These are phyloP conservation scores for Phyllotis vaccarum DNA, from an alignment of 2,797 vertebrate species.

Conservation along the genomic window DNA sequence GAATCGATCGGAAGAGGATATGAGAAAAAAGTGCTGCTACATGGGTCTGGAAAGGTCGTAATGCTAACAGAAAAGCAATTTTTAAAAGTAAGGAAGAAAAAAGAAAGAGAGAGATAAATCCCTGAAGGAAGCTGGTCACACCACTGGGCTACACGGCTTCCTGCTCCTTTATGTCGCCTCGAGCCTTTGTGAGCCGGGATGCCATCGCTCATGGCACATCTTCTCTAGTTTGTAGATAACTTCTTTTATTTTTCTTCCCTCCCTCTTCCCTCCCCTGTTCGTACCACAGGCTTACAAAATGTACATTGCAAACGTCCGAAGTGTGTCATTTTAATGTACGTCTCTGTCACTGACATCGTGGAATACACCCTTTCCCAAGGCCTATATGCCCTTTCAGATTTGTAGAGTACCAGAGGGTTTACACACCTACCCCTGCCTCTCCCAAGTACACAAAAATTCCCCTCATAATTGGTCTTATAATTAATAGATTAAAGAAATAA, in stretches of 20 bases:
- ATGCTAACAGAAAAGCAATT: not conserved
- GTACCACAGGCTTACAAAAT: not conserved
- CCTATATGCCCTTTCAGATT: not conserved
- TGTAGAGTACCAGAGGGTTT: accelerated
- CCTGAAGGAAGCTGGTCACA: not conserved
- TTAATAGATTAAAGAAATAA: not conserved
- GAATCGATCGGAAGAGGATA: not conserved
- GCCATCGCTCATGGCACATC: too few species aligned
- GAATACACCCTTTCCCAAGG: not conserved
- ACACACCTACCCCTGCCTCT: not conserved
- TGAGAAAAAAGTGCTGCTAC: not conserved
- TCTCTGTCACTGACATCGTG: not conserved
- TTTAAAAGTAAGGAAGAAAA: not conserved
- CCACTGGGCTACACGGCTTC: not conserved
- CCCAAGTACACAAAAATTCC: not conserved
- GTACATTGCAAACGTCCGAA: not conserved
- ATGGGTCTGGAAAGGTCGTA: not conserved
- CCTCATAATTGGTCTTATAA: not conserved
- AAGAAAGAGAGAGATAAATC: too few species aligned
- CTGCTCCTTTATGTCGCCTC: not conserved
- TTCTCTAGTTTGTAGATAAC: not conserved
- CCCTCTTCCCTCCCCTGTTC: not conserved
- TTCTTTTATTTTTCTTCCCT: not conserved
- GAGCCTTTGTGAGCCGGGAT: not conserved
- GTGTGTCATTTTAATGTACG: not conserved